Evolutionary conservation across 2,888 invertebrate genomes (phyloP).

Genomic region (Myathropa florea): DNA sequence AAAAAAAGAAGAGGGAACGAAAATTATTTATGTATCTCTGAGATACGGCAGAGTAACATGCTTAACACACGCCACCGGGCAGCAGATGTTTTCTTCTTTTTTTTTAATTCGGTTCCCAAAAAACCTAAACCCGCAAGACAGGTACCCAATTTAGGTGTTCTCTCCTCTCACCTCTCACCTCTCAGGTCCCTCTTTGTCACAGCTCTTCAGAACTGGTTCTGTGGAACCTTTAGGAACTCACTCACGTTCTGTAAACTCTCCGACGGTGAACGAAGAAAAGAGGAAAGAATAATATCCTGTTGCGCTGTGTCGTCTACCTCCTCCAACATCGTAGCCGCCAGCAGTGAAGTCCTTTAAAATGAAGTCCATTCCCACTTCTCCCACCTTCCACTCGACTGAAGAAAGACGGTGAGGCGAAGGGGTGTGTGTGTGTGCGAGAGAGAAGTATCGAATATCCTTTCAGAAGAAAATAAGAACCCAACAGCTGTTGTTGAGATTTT

Average conservation of each 20-base stretch:
- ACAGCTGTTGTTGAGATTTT: constrained; percentile 58
- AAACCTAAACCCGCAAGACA: constrained; percentile 38
- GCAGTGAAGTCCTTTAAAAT: constrained; percentile 28
- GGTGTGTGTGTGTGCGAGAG: neutral
- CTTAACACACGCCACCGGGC: constrained; percentile 57
- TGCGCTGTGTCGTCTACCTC: constrained; percentile 1
- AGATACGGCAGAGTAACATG: constrained; percentile 26
- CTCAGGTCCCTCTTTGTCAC: neutral
- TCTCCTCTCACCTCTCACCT: neutral
- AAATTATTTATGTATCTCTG: constrained; percentile 3
- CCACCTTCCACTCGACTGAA: neutral
- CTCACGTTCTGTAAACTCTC: constrained; percentile 1
- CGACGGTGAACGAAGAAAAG: neutral
- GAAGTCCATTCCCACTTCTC: neutral
- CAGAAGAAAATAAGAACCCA: neutral
- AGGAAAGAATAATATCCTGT: neutral
- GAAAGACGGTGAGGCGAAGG: neutral
- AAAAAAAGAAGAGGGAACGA: neutral
- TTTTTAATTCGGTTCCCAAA: neutral
- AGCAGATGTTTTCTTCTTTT: constrained; percentile 54
- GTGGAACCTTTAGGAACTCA: constrained; percentile 11
- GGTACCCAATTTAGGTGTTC: constrained; percentile 37
- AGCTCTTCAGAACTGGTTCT: constrained; percentile 39
- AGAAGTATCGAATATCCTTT: constrained; percentile 45
- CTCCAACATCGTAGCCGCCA: neutral